Percentiles rank a stretch among this genome's conserved stretches.
Evolutionary conservation across 2,888 invertebrate genomes (phyloP).

Genomic region (Macropis europaea): DNA sequence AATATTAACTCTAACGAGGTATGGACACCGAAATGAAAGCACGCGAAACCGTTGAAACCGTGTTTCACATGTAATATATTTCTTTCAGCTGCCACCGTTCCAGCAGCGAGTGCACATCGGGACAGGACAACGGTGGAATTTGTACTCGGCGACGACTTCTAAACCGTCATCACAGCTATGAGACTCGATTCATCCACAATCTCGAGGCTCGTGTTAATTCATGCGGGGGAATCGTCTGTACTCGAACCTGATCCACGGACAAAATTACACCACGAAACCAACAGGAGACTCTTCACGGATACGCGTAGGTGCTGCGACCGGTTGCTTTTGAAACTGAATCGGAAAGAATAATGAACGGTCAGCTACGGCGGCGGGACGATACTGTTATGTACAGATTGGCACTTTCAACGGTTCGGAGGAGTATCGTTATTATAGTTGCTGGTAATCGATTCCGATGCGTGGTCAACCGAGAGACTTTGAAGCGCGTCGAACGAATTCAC

Average conservation of each 20-base stretch:
- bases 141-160: slow-evolving; percentile 25
- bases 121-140: slow-evolving; percentile 19
- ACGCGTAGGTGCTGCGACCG: neutral
- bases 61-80: neutral
- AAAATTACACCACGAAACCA: too few relatives aligned
- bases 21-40: too few relatives aligned
- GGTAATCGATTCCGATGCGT: slow-evolving; percentile 57
- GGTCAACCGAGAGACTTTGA: slow-evolving; percentile 55
- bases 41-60: too few relatives aligned
- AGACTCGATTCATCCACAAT: neutral
- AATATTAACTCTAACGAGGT: too few relatives aligned
- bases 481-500: slow-evolving; percentile 13
- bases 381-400: slow-evolving; percentile 60
- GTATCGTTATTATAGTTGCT: neutral
- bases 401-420: slow-evolving; percentile 47
- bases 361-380: slow-evolving; percentile 31
- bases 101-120: slow-evolving; percentile 7
- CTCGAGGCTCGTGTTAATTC: neutral
- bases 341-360: slow-evolving; percentile 12
- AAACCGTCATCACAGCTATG: neutral
- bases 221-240: neutral
- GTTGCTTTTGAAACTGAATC: slow-evolving; percentile 27
- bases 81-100: neutral
- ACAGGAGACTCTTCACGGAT: neutral
- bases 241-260: neutral